A percentile compares a stretch with the other conserved stretches of the same genome.
phyloP scores from a whole-genome alignment of 2,797 vertebrate genomes.

The Xenops minutus region DNA sequence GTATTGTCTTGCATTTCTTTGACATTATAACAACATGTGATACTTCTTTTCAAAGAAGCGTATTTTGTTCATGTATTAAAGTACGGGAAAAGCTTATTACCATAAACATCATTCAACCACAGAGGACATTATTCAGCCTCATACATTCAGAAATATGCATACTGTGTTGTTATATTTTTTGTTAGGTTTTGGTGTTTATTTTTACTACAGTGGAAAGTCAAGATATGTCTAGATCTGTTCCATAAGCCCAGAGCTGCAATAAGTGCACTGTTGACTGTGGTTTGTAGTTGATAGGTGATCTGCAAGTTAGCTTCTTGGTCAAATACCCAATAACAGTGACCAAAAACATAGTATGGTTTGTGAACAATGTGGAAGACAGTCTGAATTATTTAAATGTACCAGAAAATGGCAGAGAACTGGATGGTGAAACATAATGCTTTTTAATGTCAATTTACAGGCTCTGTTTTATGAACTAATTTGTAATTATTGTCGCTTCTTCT shows the following conservation, averaged over 20 bases:
- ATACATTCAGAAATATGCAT: background rate
- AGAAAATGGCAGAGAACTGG: background rate
- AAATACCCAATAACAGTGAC: background rate
- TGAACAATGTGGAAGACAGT: background rate
- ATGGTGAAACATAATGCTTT: background rate
- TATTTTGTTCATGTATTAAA: background rate
- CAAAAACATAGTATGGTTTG: background rate
- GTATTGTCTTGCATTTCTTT: background rate
- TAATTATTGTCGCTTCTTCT: background rate
- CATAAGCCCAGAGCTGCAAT: background rate
- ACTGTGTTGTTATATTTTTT: background rate
- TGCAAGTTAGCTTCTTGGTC: background rate
- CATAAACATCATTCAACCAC: background rate
- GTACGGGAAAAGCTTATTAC: background rate
- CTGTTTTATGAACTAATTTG: background rate
- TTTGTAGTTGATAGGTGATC: background rate
- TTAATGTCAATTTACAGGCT: background rate
- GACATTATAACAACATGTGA: background rate
- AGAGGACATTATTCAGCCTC: background rate
- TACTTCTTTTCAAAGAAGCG: background rate
- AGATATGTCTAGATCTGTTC: background rate
- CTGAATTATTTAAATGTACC: background rate
- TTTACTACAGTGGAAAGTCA: background rate
- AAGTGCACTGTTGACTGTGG: background rate
- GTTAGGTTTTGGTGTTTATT: background rate